Evolutionary conservation across 2,888 invertebrate species (phyloP).

Genomic region (Phania funesta): DNA sequence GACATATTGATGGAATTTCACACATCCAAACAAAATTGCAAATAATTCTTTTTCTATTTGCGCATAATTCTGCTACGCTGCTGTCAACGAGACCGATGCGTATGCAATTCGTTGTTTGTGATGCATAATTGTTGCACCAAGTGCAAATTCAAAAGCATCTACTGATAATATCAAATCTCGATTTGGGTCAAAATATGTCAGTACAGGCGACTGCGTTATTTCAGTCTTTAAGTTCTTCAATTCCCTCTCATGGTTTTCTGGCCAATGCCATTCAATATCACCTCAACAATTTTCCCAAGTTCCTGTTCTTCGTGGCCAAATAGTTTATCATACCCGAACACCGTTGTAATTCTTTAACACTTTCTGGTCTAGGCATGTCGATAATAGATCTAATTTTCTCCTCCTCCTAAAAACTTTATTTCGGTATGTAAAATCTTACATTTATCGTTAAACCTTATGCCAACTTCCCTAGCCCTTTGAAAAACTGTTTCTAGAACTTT

Average conservation of each 20-base stretch:
- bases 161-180: no score
- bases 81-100: neutral
- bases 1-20: neutral
- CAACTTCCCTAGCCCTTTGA: constrained; percentile 48
- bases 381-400: constrained; percentile 43
- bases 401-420: constrained; percentile 50
- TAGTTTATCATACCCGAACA: neutral
- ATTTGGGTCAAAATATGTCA: no score
- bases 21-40: neutral
- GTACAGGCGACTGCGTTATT: no score
- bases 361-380: constrained; percentile 29
- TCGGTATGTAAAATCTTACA: constrained; percentile 35
- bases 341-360: neutral
- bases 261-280: neutral
- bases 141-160: neutral
- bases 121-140: neutral
- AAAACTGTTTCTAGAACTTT: constrained; percentile 47
- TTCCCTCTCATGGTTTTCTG: neutral
- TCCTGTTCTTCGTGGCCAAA: neutral
- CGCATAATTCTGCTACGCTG: neutral
- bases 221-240: neutral
- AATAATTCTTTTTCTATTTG: neutral
- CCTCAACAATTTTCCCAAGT: neutral
- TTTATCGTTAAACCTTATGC: constrained; percentile 60
- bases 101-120: neutral